Conservation (phyloP, 2,888 invertebrate genomes). For the Idaea straminata region DNA sequence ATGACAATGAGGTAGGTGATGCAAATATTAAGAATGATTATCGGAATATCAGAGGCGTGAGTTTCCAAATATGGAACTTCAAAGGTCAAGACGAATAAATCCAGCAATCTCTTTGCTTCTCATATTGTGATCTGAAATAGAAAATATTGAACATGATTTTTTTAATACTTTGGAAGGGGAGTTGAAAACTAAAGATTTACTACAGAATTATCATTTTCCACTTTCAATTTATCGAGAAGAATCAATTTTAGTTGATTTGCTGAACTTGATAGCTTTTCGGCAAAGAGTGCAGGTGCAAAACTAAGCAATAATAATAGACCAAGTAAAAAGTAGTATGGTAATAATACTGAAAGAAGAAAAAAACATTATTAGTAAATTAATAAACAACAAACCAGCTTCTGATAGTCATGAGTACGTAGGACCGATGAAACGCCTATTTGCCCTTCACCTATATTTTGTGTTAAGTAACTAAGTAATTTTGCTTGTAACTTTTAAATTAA, state of each 20-base stretch:
- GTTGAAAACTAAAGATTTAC: too few relatives aligned
- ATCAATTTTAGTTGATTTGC: background rate
- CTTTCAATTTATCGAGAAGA: background rate
- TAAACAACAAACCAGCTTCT: too few relatives aligned
- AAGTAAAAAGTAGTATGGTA: background rate
- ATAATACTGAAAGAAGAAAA: background rate
- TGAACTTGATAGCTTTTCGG: background rate
- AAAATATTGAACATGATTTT: too few relatives aligned
- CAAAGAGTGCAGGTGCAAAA: background rate
- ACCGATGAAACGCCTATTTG: too few relatives aligned
- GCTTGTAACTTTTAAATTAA: too few relatives aligned
- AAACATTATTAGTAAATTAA: background rate
- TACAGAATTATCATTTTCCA: background rate
- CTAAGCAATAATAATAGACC: background rate
- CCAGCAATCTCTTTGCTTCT: too few relatives aligned
- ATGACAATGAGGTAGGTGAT: slow-evolving; percentile 31
- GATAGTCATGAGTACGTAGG: too few relatives aligned
- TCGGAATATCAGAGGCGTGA: slow-evolving; percentile 15
- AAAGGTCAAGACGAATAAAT: slow-evolving; percentile 5
- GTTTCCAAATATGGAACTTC: slow-evolving; percentile 14
- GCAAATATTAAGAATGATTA: slow-evolving; percentile 23
- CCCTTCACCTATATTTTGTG: too few relatives aligned
- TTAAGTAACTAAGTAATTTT: too few relatives aligned
- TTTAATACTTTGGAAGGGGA: too few relatives aligned
- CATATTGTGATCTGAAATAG: too few relatives aligned